Base-by-base conservation (phyloP, 2,113 vertebrate species). In the Todiramphus saurophagus region DNA sequence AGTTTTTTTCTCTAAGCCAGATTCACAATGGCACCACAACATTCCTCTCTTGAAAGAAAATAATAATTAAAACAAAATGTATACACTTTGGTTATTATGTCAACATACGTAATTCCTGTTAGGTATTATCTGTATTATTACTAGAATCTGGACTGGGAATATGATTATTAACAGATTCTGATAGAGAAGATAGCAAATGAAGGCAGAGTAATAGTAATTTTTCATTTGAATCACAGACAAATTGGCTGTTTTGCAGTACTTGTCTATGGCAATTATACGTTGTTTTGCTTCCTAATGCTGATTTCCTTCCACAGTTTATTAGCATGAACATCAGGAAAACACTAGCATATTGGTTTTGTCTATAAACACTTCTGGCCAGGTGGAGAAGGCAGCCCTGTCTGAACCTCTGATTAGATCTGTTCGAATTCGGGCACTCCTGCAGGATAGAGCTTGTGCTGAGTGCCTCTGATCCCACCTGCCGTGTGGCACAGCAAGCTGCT, bases 181-280 rank as follows among this genome's bases (percentile, higher is more conserved):
- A 79, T 93, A 89, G n/a, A 77, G 83, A 48, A 74, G 17, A 73
- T 35, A 64, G 83, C 50, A 94, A 97, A 94, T 74, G 83, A 93
- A 93, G 75, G 91, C 93, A 63, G 37, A 87, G 95, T 63, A 95
- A 97, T 96, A 92, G 74, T 94, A 94, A 97, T 96, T 97, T 96
- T 89, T 95, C 93, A 77, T 96, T 96, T 94, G 95, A 94, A 91
- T 87, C 83, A 9, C 83, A 77, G 74, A 70, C 80, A 96, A 97
- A 97, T 97, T 95, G 96, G 80, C 89, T 96, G 95, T 62, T 95
- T 97, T 92, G 93, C 89, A 96, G 95, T 95, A 95, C 78, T 94
- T 7, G 90, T 90, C 90, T 30, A 59, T 55, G 70, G 86, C 94
- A 96, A 96, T 97, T 96, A 97, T 33, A 87, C 80, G 86, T 90